phyloP scores from a whole-genome alignment of 2,888 invertebrate genomes.

The Hemicrepidius hirtus region DNA sequence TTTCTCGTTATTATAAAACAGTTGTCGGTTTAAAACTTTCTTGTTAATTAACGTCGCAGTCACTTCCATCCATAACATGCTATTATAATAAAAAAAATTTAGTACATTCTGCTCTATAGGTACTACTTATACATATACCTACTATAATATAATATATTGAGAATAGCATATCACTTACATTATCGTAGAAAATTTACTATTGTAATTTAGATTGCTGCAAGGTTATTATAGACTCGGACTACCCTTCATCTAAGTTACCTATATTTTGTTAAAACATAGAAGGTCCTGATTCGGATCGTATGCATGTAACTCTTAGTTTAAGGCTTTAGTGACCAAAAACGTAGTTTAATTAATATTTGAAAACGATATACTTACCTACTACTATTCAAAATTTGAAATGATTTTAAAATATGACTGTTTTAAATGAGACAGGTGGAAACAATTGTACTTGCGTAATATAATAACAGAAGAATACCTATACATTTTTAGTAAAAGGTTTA shows the following conservation, averaged over 20 bases:
- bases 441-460: too few relatives aligned
- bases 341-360: too few relatives aligned
- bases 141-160: too few relatives aligned
- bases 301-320: too few relatives aligned
- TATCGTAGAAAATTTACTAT: slow-evolving; percentile 41
- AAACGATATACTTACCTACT: too few relatives aligned
- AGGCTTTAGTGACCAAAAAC: too few relatives aligned
- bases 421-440: slow-evolving; percentile 10
- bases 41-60: slow-evolving; percentile 56
- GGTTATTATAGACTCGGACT: background rate
- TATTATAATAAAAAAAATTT: slow-evolving; percentile 42
- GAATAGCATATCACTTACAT: slow-evolving; percentile 68
- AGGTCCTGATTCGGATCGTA: too few relatives aligned
- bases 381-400: slow-evolving; percentile 26
- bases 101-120: slow-evolving; percentile 51
- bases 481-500: too few relatives aligned
- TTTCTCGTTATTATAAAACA: too few relatives aligned
- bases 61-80: slow-evolving; percentile 56
- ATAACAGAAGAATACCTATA: too few relatives aligned
- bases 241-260: too few relatives aligned
- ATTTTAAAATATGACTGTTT: slow-evolving; percentile 39
- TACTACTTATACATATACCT: slow-evolving; percentile 63
- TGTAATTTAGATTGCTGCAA: slow-evolving; percentile 40
- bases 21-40: background rate
- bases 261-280: too few relatives aligned